phyloP scores from a whole-genome alignment of 2,113 vertebrate genomes.

The Fukomys damarensis region DNA sequence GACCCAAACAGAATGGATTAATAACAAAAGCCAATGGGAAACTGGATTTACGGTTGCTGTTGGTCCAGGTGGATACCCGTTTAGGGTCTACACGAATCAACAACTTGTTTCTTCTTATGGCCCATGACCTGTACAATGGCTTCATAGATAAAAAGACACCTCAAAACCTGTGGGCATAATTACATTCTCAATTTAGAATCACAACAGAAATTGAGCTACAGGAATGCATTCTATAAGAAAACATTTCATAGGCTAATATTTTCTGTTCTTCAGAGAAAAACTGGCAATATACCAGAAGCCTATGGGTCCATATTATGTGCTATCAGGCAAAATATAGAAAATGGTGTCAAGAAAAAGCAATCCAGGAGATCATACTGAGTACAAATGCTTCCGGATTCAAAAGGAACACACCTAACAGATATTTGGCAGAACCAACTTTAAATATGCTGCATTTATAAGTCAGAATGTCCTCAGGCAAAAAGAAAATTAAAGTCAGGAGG shows the following conservation, averaged over 20 bases:
- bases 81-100: not conserved
- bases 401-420: not conserved
- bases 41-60: not conserved
- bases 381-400: conserved; percentile 1
- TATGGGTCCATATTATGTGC: not conserved
- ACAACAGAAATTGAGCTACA: not conserved
- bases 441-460: conserved; percentile 32
- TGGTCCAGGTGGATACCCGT: not conserved
- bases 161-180: not conserved
- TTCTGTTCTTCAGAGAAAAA: conserved; percentile 28
- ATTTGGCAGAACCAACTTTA: not conserved
- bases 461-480: not conserved
- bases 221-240: not conserved
- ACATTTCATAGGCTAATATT: not conserved
- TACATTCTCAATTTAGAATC: conserved; percentile 41
- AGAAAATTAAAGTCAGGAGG: conserved; percentile 36
- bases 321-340: conserved; percentile 45
- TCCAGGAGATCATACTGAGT: not conserved
- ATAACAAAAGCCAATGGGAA: not conserved
- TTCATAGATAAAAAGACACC: not conserved
- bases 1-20: not conserved
- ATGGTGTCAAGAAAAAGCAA: not conserved
- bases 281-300: not conserved
- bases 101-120: not conserved
- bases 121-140: not conserved